Base-by-base conservation (phyloP, 37 sponge, comb jelly and placozoan species). In the Halichondria panicea region DNA sequence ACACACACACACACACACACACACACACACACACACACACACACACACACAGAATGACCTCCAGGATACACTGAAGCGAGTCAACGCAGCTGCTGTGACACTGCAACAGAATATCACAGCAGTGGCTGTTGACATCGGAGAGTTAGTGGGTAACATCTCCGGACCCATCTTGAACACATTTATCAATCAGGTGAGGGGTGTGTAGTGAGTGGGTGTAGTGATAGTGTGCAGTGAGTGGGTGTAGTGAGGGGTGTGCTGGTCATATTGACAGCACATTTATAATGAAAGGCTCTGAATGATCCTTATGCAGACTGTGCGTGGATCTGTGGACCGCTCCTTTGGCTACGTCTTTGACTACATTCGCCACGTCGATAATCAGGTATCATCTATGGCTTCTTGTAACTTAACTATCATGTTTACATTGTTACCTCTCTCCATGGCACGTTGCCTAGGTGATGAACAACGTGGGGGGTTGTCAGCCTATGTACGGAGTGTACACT, bases 381-480 rank as follows among this genome's bases (percentile, higher is more conserved):
- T 79, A 25, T 35, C 70, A 19, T 64, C 21, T 19, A 24, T 8
- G 7, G 22, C 28, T 24, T 22, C 28, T n/a, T 24, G 61, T 59
- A 24, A 34, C 65, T 13, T 64, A 30, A 36, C 19, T 64, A 9
- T 36, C 37, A 33, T 33, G 12, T 28, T 8, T 35, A 8, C 12
- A 18, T 8, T 28, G 19, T 22, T 7, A 64, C 4, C 7, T 8
- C 35, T 6, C 35, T 64, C 30, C 61, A n/a, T 19, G 21, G 11
- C 4, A 3, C 9, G 4, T 42, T 66, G 8, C 38, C 8, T 37
- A 90, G 90, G 3, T 90, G 25, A 37, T 62, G 45, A 55, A 43
- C 28, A 45, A 80, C 0, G 71, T 90, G 65, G 85, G 78, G 0
- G 27, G 70, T 1, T 90, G 90, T 63, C 54, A 58, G 0, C 85